These are phyloP conservation scores for Hephaestus fuliginosus DNA, from an alignment of 2,797 vertebrate species.

Conservation along the genomic window DNA sequence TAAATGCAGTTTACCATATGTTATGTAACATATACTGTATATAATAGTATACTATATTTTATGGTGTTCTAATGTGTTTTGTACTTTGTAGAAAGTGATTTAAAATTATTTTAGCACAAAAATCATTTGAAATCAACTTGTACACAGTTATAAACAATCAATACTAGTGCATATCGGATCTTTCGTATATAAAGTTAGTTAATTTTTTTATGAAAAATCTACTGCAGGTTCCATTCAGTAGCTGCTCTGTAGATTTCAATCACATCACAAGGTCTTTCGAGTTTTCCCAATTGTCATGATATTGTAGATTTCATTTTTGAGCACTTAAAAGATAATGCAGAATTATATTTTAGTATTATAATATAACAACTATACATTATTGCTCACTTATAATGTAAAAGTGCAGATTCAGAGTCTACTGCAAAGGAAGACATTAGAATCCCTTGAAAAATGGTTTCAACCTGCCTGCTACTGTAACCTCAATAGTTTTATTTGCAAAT, in stretches of 20 bases:
- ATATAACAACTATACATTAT: neutral
- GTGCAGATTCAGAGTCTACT: neutral
- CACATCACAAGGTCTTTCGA: neutral
- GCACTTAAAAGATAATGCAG: neutral
- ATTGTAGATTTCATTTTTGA: neutral
- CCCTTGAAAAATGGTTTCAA: neutral
- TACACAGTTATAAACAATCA: neutral
- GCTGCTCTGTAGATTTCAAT: neutral
- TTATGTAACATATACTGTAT: too few species aligned
- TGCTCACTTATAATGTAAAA: neutral
- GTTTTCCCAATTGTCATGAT: neutral
- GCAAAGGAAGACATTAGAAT: neutral
- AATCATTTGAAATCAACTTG: neutral
- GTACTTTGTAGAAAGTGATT: neutral
- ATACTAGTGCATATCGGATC: neutral
- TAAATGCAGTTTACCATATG: neutral
- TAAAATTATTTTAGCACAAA: neutral
- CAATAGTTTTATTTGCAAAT: neutral
- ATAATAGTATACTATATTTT: too few species aligned
- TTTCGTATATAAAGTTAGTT: neutral
- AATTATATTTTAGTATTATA: neutral
- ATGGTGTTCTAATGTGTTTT: neutral
- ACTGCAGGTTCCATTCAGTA: neutral
- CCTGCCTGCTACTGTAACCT: neutral
- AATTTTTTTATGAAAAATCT: too few species aligned